Percentiles rank a stretch among this genome's conserved stretches.
phyloP scores from a whole-genome alignment of 2,113 vertebrate species.

The Illadopsis cleaveri region DNA sequence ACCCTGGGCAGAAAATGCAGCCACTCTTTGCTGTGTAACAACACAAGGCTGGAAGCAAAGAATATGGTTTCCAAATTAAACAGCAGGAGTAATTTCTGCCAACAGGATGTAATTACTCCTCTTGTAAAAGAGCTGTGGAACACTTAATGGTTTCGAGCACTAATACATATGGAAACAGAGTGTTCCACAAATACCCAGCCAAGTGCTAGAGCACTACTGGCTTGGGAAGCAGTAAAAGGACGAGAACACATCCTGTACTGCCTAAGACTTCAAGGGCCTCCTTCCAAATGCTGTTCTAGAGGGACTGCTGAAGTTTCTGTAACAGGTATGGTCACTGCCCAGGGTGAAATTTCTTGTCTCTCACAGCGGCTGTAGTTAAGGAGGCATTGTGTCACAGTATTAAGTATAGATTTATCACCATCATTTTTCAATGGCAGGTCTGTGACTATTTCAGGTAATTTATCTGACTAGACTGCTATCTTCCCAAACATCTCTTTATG shows the following conservation, averaged over 20 bases:
- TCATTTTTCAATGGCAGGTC: neutral
- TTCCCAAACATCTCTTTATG: neutral
- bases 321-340: neutral
- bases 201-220: neutral
- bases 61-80: conserved; percentile 50
- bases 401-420: neutral
- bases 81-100: conserved; percentile 1
- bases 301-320: neutral
- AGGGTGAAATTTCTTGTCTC: neutral
- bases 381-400: neutral
- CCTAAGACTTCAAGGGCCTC: neutral
- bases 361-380: neutral
- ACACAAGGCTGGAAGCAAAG: conserved; percentile 12
- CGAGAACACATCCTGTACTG: neutral
- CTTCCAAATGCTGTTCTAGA: neutral
- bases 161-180: conserved; percentile 48
- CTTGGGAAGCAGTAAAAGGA: neutral
- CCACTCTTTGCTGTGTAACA: neutral
- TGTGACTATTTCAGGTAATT: neutral
- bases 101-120: conserved; percentile 44
- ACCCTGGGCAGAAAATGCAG: neutral
- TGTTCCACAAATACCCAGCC: neutral
- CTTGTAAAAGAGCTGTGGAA: conserved; percentile 51
- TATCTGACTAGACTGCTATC: neutral
- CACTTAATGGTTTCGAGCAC: conserved; percentile 11